Conservation (phyloP, 2,113 vertebrate species). For the Dromas ardeola region DNA sequence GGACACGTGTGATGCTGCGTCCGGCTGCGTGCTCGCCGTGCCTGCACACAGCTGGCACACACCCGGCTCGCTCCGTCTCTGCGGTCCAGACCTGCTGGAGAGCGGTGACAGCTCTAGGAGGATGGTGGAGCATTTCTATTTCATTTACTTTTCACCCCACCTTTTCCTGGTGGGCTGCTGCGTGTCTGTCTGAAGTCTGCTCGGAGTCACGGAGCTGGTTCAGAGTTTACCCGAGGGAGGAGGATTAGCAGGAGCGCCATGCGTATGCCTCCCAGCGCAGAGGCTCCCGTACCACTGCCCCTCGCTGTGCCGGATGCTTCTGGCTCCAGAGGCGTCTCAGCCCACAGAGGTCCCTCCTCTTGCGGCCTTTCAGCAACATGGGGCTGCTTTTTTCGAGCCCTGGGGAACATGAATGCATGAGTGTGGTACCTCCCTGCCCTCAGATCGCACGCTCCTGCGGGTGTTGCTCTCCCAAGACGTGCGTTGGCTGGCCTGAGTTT, state of each 20-base stretch:
- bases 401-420: not conserved
- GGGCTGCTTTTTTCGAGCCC: not conserved
- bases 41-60: not conserved
- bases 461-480: not conserved
- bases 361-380: not conserved
- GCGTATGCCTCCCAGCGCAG: not conserved
- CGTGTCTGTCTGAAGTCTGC: not conserved
- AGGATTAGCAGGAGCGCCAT: not conserved
- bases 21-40: rapidly evolving
- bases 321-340: not conserved
- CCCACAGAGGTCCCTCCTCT: not conserved
- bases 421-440: not conserved
- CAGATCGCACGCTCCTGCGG: not conserved
- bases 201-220: not conserved
- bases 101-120: not conserved
- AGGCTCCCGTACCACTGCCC: not conserved
- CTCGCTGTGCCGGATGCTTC: not conserved
- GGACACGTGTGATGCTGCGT: not conserved
- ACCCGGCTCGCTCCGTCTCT: rapidly evolving
- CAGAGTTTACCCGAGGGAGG: not conserved
- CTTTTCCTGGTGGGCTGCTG: not conserved
- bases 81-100: rapidly evolving
- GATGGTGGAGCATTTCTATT: not conserved
- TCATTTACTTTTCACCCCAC: not conserved
- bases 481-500: not conserved